These are phyloP conservation scores for Odontomachus brunneus DNA, from an alignment of 1,140 invertebrate genomes.

Conservation along the genomic window DNA sequence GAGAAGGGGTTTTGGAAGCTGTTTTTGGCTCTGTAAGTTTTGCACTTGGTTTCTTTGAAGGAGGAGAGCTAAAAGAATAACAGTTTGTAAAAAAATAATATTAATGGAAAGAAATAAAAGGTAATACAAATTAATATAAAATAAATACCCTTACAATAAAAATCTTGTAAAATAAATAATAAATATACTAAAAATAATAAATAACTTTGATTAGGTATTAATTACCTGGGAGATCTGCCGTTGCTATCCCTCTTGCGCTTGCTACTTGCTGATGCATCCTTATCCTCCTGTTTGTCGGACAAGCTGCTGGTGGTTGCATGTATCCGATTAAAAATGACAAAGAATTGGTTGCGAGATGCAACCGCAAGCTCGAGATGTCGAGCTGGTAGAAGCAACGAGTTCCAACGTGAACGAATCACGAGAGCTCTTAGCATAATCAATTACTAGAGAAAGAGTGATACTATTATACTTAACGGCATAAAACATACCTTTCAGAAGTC, in stretches of 20 bases:
- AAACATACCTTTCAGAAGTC: slow-evolving; percentile 42
- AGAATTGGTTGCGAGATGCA: slow-evolving; percentile 3
- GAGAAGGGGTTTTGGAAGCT: slow-evolving; percentile 46
- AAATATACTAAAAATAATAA: neutral
- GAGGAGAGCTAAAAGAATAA: slow-evolving; percentile 57
- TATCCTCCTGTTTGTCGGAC: slow-evolving; percentile 41
- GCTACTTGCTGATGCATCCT: slow-evolving; percentile 17
- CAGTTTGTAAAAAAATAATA: slow-evolving; percentile 31
- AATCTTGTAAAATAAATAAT: slow-evolving; percentile 26
- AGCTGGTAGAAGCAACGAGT: slow-evolving; percentile 19
- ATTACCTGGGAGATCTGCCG: slow-evolving; percentile 45
- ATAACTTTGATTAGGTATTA: neutral
- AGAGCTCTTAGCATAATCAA: slow-evolving; percentile 66
- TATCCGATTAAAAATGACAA: slow-evolving; percentile 68
- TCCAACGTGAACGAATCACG: slow-evolving; percentile 23
- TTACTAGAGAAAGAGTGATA: neutral
- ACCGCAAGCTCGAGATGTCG: slow-evolving; percentile 9
- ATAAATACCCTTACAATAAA: slow-evolving; percentile 1
- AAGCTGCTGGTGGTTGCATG: slow-evolving; percentile 60
- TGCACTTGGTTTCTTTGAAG: slow-evolving; percentile 59
- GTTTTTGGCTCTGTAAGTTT: slow-evolving; percentile 49
- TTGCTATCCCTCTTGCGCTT: slow-evolving; percentile 70
- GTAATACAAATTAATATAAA: neutral
- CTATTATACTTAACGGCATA: slow-evolving; percentile 9
- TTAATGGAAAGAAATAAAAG: neutral